Percentiles rank a stretch among this genome's conserved stretches.
Evolutionary conservation across 2,113 vertebrate genomes (phyloP).

Genomic region (Serilophus lunatus): DNA sequence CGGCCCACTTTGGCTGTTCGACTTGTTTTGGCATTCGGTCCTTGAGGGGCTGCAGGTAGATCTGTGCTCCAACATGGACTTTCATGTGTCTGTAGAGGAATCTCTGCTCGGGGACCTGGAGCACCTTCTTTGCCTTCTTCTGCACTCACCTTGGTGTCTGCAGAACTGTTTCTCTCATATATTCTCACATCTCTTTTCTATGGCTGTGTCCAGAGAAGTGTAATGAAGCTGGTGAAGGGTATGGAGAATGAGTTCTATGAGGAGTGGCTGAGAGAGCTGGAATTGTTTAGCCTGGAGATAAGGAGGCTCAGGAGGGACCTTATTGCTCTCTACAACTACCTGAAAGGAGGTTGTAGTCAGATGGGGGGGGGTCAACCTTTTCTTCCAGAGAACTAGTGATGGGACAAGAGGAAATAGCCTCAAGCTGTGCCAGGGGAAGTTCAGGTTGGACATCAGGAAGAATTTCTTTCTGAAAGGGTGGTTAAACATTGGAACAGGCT

Average conservation of each 20-base stretch:
- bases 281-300: background rate
- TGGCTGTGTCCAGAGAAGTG: background rate
- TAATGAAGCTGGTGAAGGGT: fast-evolving
- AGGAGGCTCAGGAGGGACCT: background rate
- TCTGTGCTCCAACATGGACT: background rate
- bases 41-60: background rate
- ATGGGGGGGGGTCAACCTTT: fast-evolving
- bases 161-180: background rate
- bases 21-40: background rate
- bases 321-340: background rate
- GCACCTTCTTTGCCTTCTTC: background rate
- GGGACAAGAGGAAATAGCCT: background rate
- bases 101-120: background rate
- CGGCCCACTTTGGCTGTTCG: background rate
- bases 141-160: background rate
- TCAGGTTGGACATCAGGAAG: background rate
- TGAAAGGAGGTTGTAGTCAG: background rate
- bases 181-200: background rate
- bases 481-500: background rate
- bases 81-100: background rate
- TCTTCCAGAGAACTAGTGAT: fast-evolving
- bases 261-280: background rate
- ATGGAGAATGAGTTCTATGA: background rate
- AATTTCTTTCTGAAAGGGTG: background rate
- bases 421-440: background rate